A percentile compares a stretch with the other conserved stretches of the same genome.
Evolutionary conservation across 2,888 invertebrate species (phyloP).

Genomic region (Matsumyia berberina): DNA sequence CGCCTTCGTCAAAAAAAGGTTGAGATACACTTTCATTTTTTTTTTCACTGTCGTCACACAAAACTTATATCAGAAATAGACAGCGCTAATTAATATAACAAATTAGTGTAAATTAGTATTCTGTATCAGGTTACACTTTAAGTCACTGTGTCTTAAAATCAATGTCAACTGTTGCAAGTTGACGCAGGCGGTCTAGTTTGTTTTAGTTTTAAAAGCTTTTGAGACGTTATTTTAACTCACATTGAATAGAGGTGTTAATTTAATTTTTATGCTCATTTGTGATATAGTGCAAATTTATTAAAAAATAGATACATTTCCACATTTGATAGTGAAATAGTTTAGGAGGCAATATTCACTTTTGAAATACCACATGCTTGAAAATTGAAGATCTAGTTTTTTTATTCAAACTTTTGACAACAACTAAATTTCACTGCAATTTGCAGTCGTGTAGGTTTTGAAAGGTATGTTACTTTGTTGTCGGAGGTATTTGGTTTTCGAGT

Average conservation of each 20-base stretch:
- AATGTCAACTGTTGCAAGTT: conserved; percentile 60
- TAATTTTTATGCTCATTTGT: conserved; percentile 35
- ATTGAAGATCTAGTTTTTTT: too few species aligned
- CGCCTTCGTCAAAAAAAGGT: conserved; percentile 1
- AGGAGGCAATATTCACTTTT: background rate
- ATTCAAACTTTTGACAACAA: too few species aligned
- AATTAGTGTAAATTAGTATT: conserved; percentile 58
- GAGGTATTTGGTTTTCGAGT: too few species aligned
- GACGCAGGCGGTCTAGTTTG: background rate
- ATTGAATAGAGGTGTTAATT: conserved; percentile 50
- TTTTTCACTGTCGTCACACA: conserved; percentile 18
- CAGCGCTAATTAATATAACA: conserved; percentile 45
- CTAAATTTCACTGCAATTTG: too few species aligned
- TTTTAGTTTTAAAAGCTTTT: conserved; percentile 53
- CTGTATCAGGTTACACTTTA: conserved; percentile 70
- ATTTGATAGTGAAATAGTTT: conserved; percentile 36
- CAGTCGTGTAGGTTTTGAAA: too few species aligned
- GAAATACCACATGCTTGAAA: background rate
- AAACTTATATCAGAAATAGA: conserved; percentile 21
- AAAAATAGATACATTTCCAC: conserved; percentile 41
- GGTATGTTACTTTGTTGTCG: too few species aligned
- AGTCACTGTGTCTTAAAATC: conserved; percentile 40
- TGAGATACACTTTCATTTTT: conserved; percentile 49
- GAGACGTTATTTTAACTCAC: background rate
- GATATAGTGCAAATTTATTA: conserved; percentile 46